phyloP scores from a whole-genome alignment of 1,140 invertebrate species.

The Catajapyx aquilonaris region DNA sequence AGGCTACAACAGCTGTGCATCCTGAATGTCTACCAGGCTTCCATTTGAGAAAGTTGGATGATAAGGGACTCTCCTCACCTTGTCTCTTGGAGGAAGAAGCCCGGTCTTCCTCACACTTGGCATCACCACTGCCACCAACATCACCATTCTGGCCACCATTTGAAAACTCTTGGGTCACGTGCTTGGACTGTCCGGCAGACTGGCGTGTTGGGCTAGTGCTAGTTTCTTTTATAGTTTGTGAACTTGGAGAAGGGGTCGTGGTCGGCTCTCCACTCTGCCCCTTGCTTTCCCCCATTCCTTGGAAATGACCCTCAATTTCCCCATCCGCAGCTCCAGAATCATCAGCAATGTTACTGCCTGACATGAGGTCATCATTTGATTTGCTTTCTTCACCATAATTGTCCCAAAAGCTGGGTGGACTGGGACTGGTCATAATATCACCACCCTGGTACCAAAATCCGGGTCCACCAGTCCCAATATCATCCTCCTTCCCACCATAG shows the following conservation, averaged over 20 bases:
- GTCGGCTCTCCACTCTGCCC: conserved; percentile 8
- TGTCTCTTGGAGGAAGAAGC: conserved; percentile 25
- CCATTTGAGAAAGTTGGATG: conserved; percentile 25
- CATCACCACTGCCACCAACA: conserved; percentile 23
- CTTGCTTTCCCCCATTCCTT: conserved; percentile 7
- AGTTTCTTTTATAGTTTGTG: too few species aligned
- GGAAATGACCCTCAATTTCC: conserved; percentile 17
- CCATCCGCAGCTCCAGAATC: too few species aligned
- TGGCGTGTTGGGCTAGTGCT: background rate
- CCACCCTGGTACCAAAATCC: background rate
- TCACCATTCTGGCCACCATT: conserved; percentile 21
- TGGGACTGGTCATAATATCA: conserved; percentile 2
- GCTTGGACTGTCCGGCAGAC: conserved; percentile 12
- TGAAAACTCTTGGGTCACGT: conserved; percentile 11
- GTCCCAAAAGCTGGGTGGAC: conserved; percentile 2
- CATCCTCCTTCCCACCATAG: background rate
- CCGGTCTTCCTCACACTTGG: conserved; percentile 17
- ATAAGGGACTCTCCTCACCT: conserved; percentile 26
- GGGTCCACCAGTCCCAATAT: conserved; percentile 1
- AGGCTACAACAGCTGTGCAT: conserved; percentile 83
- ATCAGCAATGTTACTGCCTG: too few species aligned
- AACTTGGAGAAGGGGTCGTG: too few species aligned
- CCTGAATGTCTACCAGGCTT: conserved; percentile 77
- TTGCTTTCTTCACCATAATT: too few species aligned
- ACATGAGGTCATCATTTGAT: too few species aligned